Base-by-base conservation (phyloP, 2,113 vertebrate species). In the Ancistrus triradiatus region DNA sequence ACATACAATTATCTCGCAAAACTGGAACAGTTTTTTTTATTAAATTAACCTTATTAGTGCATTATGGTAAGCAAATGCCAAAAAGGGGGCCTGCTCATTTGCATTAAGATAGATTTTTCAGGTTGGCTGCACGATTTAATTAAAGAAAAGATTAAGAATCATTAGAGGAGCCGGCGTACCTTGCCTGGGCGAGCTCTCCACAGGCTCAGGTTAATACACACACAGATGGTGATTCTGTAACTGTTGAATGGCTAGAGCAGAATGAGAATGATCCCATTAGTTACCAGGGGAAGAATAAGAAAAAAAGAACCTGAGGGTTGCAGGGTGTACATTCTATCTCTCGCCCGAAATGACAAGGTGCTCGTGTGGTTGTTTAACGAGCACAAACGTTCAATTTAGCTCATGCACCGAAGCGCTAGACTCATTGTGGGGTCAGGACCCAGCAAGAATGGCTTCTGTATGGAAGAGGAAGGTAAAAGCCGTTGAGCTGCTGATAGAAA, bases 121-220 rank as follows among this genome's bases (percentile, higher is more conserved):
- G 94, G 95, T 97, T 95, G 95, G 91, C 94, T 98, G 95, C 95
- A 94, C 97, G 95, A 96, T 97, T 98, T 98, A 98, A 98, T 98
- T 98, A 98, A 98, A 97, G 94, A 97, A 98, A 95, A 98, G 94
- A 98, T 98, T 98, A 98, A 95, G 94, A 98, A 97, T 98, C 95
- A 98, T 98, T 98, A 98, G 94, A 92, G 92, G 91, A 95, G 95
- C 94, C 91, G 93, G 93, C 94, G 88, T 98, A 98, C 94, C 95
- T 98, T 97, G 94, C 94, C 96, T 92, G 91, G 93, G 90, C 91
- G 90, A 94, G 92, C 93, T 92, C 92, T 97, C 93, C 94, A 97
- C 93, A 97, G 95, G 98, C 94, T 95, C 95, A 98, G 95, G 95
- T 98, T 98, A 95, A 93, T 92, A 89, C 91, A 95, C 92, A 92